A percentile compares a stretch with the other conserved stretches of the same genome.
Conservation (phyloP, 2,888 invertebrate genomes). For the Dinocampus coccinellae region DNA sequence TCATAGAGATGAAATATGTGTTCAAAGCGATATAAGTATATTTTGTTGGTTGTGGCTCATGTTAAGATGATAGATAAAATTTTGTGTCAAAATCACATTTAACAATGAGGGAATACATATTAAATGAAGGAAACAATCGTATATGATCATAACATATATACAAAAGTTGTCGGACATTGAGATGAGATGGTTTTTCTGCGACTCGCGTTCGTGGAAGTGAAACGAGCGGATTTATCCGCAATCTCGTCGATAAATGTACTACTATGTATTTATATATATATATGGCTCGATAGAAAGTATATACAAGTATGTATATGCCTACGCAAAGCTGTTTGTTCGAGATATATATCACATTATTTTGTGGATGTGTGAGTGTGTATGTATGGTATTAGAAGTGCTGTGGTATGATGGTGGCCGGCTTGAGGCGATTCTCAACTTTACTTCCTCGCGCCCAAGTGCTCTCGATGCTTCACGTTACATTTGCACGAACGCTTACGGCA, state of each 20-base stretch:
- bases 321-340: slow-evolving; percentile 20
- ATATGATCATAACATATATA: neutral
- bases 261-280: neutral
- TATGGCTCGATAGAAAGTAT: neutral
- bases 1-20: slow-evolving; percentile 10
- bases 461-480: slow-evolving; percentile 53
- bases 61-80: slow-evolving; percentile 29
- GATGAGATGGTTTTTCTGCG: slow-evolving; percentile 2
- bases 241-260: neutral
- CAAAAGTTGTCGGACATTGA: neutral
- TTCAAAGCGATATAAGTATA: slow-evolving; percentile 13
- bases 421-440: slow-evolving; percentile 42
- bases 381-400: neutral
- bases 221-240: slow-evolving; percentile 10
- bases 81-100: neutral
- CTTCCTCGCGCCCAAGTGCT: slow-evolving; percentile 32
- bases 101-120: neutral
- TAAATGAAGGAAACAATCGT: neutral
- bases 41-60: neutral
- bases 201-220: slow-evolving; percentile 8
- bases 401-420: slow-evolving; percentile 37
- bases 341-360: slow-evolving; percentile 30
- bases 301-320: slow-evolving; percentile 18
- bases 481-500: slow-evolving; percentile 64
- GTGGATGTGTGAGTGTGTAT: slow-evolving; percentile 8